Evolutionary conservation across 1,140 invertebrate genomes (phyloP), one percentile per base, ranked within the genome.

Genomic region (Formica exsecta): DNA sequence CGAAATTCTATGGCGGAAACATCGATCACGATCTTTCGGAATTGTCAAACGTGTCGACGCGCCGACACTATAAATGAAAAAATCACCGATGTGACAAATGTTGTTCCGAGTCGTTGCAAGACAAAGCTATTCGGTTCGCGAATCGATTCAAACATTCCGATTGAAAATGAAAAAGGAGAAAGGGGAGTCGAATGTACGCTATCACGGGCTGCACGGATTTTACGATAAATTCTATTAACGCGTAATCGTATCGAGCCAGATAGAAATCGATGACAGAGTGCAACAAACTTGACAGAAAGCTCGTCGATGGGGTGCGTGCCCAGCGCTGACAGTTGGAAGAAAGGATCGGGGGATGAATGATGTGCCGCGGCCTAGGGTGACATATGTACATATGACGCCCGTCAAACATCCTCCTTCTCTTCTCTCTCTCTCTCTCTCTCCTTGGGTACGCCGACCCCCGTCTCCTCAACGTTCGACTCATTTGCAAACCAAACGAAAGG

Each of bases 281-380:
- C 89, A 90, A 90, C 86, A 88, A 90, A 90, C 89, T 90, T 90
- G 89, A 86, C 74, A 66, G 83, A 90, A 86, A 88, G 77, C 89
- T 87, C 65, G 80, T 57, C 80, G 86, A 87, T 61, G 36, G 86
- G 32, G 32, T 74, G 25, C 65, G 61, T 48, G 62, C 7, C 51
- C 32, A 62, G 64, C 22, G 71, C 41, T 85, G 86, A 85, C 80
- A 87, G 68, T 65, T 51, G 87, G 76, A 85, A 86, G 88, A 90
- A 90, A 87, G 76, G 87, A 86, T 51, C 32, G 16, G 66, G 77
- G 83, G 77, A 90, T 88, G 89, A 90, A 86, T 76, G 89, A 90
- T 89, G 83, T 68, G 64, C 68, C 74, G 71, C 75, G 86, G 86
- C 81, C 66, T 76, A 73, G 81, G 68, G 62, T 91, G 89, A 88